Conservation (phyloP, 2,113 vertebrate genomes). For the Ondatra zibethicus region DNA sequence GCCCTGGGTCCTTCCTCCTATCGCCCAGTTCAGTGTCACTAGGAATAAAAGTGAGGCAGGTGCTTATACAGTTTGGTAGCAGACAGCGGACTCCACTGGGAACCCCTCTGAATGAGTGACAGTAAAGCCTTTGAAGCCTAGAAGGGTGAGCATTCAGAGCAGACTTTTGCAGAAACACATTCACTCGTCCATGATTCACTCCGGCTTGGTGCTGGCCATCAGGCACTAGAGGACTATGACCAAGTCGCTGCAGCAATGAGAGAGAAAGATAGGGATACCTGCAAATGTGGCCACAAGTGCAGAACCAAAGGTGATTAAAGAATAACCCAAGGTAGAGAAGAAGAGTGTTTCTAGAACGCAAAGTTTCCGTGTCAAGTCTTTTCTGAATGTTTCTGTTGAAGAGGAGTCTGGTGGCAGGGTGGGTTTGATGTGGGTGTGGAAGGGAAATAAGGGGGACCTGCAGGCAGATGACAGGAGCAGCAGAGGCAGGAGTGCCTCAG, state of each 20-base stretch:
- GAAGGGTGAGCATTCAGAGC: constrained; percentile 50
- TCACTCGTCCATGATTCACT: fast-evolving
- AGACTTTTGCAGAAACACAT: background rate
- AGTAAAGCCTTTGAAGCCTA: constrained; percentile 82
- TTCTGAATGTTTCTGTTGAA: fast-evolving
- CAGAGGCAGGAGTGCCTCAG: fast-evolving
- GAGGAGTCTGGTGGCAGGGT: background rate
- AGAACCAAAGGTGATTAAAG: fast-evolving
- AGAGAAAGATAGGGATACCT: background rate
- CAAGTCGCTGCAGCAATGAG: background rate
- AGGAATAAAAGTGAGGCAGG: constrained; percentile 82
- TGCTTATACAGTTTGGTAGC: constrained; percentile 84
- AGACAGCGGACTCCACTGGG: constrained; percentile 75
- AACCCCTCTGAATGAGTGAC: constrained; percentile 78
- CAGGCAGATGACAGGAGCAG: background rate
- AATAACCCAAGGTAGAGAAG: too few species aligned
- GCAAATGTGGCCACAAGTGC: fast-evolving
- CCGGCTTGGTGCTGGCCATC: background rate
- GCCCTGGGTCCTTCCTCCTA: constrained; percentile 87
- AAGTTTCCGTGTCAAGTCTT: background rate
- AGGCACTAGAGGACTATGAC: fast-evolving
- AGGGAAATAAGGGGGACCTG: background rate
- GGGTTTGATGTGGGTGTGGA: fast-evolving
- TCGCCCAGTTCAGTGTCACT: constrained; percentile 88
- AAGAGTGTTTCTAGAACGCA: background rate